Percentiles rank a stretch among this genome's conserved stretches.
These are phyloP conservation scores for Bombus consobrinus DNA, from an alignment of 1,140 invertebrate species.

Conservation along the genomic window DNA sequence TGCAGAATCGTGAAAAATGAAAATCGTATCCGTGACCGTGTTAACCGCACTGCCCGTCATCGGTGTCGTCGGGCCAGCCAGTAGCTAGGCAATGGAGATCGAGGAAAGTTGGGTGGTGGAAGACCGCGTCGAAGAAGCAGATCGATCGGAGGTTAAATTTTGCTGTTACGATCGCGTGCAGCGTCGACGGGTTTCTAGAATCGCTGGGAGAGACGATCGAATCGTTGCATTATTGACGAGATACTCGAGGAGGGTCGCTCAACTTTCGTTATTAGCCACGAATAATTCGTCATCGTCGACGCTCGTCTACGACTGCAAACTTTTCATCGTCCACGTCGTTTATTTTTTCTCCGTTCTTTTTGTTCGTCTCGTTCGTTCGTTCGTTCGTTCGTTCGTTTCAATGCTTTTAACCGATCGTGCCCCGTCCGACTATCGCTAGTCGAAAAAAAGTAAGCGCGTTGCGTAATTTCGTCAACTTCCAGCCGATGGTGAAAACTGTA, in stretches of 20 bases:
- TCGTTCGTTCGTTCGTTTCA: not conserved
- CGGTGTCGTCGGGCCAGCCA: no score
- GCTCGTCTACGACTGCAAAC: conserved; percentile 45
- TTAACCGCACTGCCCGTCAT: accelerated
- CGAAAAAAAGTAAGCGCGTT: not conserved
- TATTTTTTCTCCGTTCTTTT: not conserved
- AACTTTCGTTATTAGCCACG: conserved; percentile 56
- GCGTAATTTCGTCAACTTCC: conserved; percentile 67
- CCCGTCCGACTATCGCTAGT: not conserved
- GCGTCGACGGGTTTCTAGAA: conserved; percentile 34
- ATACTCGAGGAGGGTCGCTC: conserved; percentile 14
- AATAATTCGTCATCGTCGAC: conserved; percentile 45
- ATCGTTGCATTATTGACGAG: conserved; percentile 51
- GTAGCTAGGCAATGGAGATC: not conserved
- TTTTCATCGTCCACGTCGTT: conserved; percentile 33
- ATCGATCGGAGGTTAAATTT: conserved; percentile 31
- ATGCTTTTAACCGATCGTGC: conserved; percentile 28
- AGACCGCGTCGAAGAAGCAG: not conserved
- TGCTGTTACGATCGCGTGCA: conserved; percentile 4
- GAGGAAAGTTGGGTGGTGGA: not conserved
- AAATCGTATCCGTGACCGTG: no score
- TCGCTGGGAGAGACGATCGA: not conserved
- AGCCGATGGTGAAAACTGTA: conserved; percentile 68
- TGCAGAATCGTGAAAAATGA: accelerated
- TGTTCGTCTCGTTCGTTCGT: not conserved